Base-by-base conservation (phyloP, 1,140 invertebrate species). In the Drosophila leontia region DNA sequence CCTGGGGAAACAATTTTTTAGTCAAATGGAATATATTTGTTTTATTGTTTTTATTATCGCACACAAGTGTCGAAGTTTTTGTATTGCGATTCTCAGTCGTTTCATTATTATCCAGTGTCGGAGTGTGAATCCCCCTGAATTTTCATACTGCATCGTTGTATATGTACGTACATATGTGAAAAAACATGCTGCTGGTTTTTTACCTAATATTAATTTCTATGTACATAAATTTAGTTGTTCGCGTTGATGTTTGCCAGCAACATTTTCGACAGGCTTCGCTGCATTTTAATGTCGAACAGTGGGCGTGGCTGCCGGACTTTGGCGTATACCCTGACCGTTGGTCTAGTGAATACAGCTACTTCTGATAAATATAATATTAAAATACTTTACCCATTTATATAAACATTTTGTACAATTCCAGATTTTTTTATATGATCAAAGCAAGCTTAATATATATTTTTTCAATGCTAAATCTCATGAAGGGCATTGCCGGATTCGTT, bases 161-260 rank as follows among this genome's bases (percentile, higher is more conserved):
- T 11, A 17, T 32, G 15, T 37, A n/a, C 11, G 12, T 34, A 51
- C n/a, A 9, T 23, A 23, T 35, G 32, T 53, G 17, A 23, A 32
- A 41, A 58, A 53, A 51, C 71, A 67, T 45, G 71, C 42, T 79
- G 56, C 48, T 71, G 44, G 13, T 23, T 72, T 75, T 74, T 77
- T 77, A 69, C 77, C 74, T 64, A 83, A 77, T 87, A 80, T 80
- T 83, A 80, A 87, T 87, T 88, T 87, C 80, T 88, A 88, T 87
- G 84, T 87, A 87, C 84, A 87, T 87, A 83, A 87, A 87, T 87
- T 83, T 83, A 74, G 80, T 82, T 87, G 80, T 48, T 77, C 72
- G 39, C 75, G 71, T 44, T 64, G 59, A 64, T 57, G 71, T 80
- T 56, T 65, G 51, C 26, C 39, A 34, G 47, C 48, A 59, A 69